A percentile compares a stretch with the other conserved stretches of the same genome.
Evolutionary conservation across 2,113 vertebrate genomes (phyloP).

Genomic region (Eonycteris spelaea): DNA sequence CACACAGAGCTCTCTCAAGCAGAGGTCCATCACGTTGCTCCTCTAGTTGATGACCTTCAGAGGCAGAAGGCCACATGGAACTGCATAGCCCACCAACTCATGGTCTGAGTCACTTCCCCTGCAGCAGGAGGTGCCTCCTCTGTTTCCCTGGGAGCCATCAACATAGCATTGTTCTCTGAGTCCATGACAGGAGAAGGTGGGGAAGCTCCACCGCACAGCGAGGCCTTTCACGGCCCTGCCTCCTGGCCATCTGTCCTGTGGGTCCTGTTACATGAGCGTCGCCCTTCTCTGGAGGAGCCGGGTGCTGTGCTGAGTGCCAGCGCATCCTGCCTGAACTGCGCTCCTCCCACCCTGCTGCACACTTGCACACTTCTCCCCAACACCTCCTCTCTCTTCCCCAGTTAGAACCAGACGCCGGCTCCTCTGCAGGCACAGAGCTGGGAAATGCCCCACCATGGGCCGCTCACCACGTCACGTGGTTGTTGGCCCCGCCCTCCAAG

Average conservation of each 20-base stretch:
- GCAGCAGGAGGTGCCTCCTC: neutral
- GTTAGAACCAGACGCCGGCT: neutral
- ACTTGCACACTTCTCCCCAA: fast-evolving
- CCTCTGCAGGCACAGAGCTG: neutral
- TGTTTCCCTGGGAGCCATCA: neutral
- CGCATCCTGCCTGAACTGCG: neutral
- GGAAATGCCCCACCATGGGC: fast-evolving
- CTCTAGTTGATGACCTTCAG: neutral
- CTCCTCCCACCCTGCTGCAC: fast-evolving
- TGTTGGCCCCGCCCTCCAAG: neutral
- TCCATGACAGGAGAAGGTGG: neutral
- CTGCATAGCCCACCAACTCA: neutral
- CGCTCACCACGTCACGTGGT: fast-evolving
- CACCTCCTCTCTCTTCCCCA: neutral
- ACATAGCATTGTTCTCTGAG: neutral
- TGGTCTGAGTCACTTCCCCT: neutral
- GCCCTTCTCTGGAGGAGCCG: neutral
- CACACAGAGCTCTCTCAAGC: fast-evolving
- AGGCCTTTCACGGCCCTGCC: neutral
- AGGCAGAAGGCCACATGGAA: fast-evolving
- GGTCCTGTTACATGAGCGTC: fast-evolving
- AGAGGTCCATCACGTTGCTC: too few species aligned
- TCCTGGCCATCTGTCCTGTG: fast-evolving
- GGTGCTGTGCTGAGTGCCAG: neutral
- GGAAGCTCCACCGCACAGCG: too few species aligned